Base-by-base conservation (phyloP, 2,797 vertebrate genomes). In the Microctenopoma steveboyesi region DNA sequence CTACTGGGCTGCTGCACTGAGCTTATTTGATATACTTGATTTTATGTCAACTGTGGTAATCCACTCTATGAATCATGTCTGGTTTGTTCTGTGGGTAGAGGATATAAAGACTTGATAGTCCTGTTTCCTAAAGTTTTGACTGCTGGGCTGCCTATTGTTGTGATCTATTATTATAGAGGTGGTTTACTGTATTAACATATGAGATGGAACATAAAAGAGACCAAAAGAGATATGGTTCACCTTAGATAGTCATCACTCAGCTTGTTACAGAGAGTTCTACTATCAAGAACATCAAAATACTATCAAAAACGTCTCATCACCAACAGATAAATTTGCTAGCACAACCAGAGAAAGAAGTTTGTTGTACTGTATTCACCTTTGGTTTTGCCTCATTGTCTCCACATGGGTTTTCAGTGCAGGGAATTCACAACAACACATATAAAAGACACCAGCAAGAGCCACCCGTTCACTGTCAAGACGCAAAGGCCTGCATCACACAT, bases 1-100 rank as follows among this genome's bases (percentile, higher is more conserved):
- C 89, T 80, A 73, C 85, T 48, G 77, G 79, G 79, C 78, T 30
- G 43, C 76, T 25, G 50, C 68, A 63, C 84, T 49, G 67, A 85
- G 81, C 72, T 90, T 86, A 89, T 90, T 89, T 90, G 86, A 91
- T 90, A 81, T 67, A 90, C 74, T 66, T 86, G 78, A 73, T 88
- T 81, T 78, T 68, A 80, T 91, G 91, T 91, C 89, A 87, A 65
- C 79, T 87, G 71, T 76, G 77, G 74, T 79, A 81, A 81, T 81
- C 67, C 67, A 15, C 79, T 82, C 83, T 60, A 88, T 91, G 85
- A 74, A 88, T 91, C 88, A 89, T 73, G 76, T 87, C 82, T 79
- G 48, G 65, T 87, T 90, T 80, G 62, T 49, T 80, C 80, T 33
- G 60, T 27, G 11, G 56, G 45, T 51, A 72, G 56, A 68, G 56